Evolutionary conservation across 2,113 vertebrate genomes (phyloP).

Genomic region (Python bivittatus): DNA sequence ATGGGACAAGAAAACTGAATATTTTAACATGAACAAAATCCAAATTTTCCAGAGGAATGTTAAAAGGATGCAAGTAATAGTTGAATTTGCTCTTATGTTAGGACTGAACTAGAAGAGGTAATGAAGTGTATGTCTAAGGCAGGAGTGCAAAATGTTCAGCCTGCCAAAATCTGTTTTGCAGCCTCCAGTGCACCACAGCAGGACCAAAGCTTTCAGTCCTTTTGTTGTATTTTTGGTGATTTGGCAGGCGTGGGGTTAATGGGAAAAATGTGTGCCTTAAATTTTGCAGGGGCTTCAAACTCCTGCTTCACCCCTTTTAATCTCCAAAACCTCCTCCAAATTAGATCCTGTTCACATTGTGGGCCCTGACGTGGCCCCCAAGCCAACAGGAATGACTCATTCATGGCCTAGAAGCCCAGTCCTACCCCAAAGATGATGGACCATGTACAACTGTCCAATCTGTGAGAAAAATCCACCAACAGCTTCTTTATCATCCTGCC

Average conservation of each 20-base stretch:
- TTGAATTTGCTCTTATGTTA: neutral
- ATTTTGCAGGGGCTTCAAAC: no score
- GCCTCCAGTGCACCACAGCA: no score
- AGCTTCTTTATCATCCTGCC: slow-evolving; percentile 88
- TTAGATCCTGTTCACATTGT: neutral
- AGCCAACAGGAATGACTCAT: neutral
- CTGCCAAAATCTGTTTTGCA: no score
- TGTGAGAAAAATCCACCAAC: slow-evolving; percentile 98
- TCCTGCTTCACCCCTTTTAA: neutral
- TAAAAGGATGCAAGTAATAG: neutral
- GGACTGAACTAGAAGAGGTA: neutral
- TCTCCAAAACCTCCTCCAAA: neutral
- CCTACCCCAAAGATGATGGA: slow-evolving; percentile 97
- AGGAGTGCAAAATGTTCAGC: no score
- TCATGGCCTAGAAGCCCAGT: neutral
- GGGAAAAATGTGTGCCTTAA: no score
- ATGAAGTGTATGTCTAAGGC: neutral
- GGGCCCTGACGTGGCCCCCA: neutral
- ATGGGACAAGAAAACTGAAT: neutral
- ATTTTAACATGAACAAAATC: neutral
- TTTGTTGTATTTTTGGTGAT: no score
- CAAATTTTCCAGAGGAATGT: neutral
- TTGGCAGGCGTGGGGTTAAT: no score
- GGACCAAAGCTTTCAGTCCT: no score
- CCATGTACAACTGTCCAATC: slow-evolving; percentile 94